Base-by-base conservation (phyloP, 2,113 vertebrate species). In the Probosciger aterrimus region DNA sequence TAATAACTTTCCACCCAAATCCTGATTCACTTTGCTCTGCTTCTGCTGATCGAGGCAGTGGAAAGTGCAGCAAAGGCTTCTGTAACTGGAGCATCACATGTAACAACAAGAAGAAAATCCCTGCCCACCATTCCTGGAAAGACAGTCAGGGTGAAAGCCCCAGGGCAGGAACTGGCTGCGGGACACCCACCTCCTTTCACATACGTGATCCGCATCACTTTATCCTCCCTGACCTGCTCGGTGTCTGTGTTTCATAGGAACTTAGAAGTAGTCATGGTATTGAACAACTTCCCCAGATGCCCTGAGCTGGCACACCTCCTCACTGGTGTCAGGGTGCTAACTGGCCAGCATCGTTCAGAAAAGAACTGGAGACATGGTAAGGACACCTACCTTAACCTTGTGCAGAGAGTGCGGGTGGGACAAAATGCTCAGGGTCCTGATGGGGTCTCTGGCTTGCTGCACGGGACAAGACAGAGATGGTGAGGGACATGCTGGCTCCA, bases 361-460 rank as follows among this genome's bases (percentile, higher is more conserved):
- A 24, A 44, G 13, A 35, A 4, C 35, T 23, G n/a, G 30, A 43
- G 68, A 4, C 8, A 5, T 2, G 1, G 7, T 44, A 24, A 73
- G 55, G 16, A 13, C 35, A 87, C 97, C 55, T 97, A 98, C 98
- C 95, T 97, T 93, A 3, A 97, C 52, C 35, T 60, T 95, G 68
- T 96, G 82, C 10, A 98, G 92, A 14, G 91, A 97, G 24, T 94
- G 80, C 0, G 94, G 93, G 2, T 95, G 16, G 8, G 97, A 97
- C 89, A 98, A 69, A 91, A 98, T 98, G 86, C 97, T 98, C 57
- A 97, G 60, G 47, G 60, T 98, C 78, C 82, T 94, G 86, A 98
- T 60, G 83, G 82, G 81, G 69, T 98, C 98, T 43, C 97, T 89
- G 55, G 96, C 92, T 97, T 98, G 98, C 98, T 98, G 67, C 7